Conservation (phyloP, 2,113 vertebrate species). For the Ictalurus furcatus region DNA sequence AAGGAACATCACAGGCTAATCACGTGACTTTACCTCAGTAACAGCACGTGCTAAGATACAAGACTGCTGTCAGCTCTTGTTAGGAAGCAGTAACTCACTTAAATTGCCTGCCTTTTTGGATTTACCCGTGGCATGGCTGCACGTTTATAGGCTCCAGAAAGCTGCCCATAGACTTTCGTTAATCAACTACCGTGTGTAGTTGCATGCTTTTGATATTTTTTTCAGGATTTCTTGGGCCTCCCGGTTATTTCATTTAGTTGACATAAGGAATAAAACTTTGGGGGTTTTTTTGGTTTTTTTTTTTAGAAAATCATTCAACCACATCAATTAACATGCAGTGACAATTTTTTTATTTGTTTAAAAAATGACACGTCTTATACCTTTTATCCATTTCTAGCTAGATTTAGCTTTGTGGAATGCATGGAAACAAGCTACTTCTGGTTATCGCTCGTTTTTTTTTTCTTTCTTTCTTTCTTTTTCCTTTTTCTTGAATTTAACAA, state of each 20-base stretch:
- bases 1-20: constrained; percentile 6
- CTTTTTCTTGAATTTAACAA: neutral
- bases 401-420: neutral
- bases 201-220: no score
- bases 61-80: constrained; percentile 5
- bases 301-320: no score
- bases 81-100: constrained; percentile 17
- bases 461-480: no score
- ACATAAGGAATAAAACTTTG: no score
- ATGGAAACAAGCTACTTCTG: neutral
- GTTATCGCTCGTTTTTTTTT: neutral
- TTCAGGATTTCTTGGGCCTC: no score
- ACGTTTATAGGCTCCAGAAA: constrained; percentile 22
- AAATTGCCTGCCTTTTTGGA: constrained; percentile 16
- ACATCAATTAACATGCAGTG: no score
- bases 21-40: neutral
- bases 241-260: no score
- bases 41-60: constrained; percentile 2
- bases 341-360: no score
- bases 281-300: no score
- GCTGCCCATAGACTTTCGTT: neutral
- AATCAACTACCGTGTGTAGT: neutral
- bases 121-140: neutral
- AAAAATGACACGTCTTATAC: no score
- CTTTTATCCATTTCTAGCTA: neutral